Percentiles rank a stretch among this genome's conserved stretches.
Evolutionary conservation across 2,113 vertebrate species (phyloP).

Genomic region (Callipepla californica): DNA sequence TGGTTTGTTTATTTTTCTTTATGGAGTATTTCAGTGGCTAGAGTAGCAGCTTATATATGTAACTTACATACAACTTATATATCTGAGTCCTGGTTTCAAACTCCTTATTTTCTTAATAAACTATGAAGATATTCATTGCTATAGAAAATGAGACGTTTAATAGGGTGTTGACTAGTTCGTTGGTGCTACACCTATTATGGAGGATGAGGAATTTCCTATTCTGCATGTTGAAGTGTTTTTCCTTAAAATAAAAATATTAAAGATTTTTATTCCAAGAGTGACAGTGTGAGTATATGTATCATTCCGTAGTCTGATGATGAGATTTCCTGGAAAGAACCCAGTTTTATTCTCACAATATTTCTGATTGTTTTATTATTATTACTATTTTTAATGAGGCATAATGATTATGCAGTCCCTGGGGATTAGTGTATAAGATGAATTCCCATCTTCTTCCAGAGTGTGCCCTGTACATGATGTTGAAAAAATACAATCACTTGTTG

Average conservation of each 20-base stretch:
- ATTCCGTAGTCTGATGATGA: not conserved
- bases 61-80: not conserved
- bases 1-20: not conserved
- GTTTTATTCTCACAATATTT: not conserved
- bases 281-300: rapidly evolving
- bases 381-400: not conserved
- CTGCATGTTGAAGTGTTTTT: not conserved
- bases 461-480: not conserved
- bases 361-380: not conserved
- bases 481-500: not conserved
- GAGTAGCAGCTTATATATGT: not conserved
- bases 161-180: not conserved
- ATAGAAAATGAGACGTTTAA: not conserved
- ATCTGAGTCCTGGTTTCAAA: not conserved
- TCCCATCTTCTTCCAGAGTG: not conserved
- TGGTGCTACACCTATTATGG: not conserved
- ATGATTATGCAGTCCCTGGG: not conserved
- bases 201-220: not conserved
- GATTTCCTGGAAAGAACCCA: not conserved
- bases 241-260: not conserved
- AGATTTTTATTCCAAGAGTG: not conserved
- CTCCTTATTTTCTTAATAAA: not conserved
- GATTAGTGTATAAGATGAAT: not conserved
- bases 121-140: not conserved
- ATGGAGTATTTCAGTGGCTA: not conserved